Evolutionary conservation across 2,113 vertebrate species (phyloP).

Genomic region (Oryzias woworae): DNA sequence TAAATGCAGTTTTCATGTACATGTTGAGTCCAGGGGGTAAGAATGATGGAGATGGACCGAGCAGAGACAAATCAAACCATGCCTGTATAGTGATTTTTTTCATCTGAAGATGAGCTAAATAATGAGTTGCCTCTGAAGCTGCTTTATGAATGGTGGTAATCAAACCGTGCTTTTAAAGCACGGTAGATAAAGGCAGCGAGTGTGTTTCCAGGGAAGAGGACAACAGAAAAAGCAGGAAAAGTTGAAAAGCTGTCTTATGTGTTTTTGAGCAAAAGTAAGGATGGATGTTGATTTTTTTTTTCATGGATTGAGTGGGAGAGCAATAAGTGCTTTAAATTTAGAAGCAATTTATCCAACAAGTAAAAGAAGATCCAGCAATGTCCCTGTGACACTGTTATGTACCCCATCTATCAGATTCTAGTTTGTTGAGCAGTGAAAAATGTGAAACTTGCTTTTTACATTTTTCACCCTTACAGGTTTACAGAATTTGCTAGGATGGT

Average conservation of each 20-base stretch:
- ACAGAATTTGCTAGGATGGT: no score
- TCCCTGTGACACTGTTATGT: no score
- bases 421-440: no score
- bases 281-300: no score
- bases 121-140: conserved; percentile 51
- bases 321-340: neutral
- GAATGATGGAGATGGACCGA: conserved; percentile 51
- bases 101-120: conserved; percentile 74
- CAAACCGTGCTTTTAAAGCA: conserved; percentile 37
- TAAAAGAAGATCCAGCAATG: no score
- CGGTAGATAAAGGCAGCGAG: conserved; percentile 19
- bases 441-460: no score
- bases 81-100: conserved; percentile 66
- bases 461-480: no score
- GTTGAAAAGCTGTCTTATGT: neutral
- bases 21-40: conserved; percentile 50
- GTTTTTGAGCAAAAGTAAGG: neutral
- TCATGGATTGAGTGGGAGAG: neutral
- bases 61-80: conserved; percentile 48
- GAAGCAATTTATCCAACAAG: no score
- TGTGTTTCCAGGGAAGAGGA: conserved; percentile 10
- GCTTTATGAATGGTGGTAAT: conserved; percentile 49
- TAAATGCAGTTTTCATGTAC: conserved; percentile 47
- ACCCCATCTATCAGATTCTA: no score
- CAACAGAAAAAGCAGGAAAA: conserved; percentile 6